phyloP scores from a whole-genome alignment of 1,140 invertebrate species.

The Bombus cullumanus region DNA sequence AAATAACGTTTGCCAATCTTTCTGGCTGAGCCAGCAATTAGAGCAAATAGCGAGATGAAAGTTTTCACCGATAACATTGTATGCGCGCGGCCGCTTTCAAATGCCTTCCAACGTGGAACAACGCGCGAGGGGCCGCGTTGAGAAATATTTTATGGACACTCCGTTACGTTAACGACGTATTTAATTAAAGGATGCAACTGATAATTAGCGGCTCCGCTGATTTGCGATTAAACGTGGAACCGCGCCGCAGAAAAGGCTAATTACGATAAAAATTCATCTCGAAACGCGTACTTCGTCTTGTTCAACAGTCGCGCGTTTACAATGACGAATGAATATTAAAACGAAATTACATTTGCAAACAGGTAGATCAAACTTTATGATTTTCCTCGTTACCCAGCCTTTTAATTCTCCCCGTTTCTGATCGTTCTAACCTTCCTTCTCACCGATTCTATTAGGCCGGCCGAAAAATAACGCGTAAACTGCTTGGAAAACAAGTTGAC shows the following conservation, averaged over 20 bases:
- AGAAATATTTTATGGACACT: conserved; percentile 29
- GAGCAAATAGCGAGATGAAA: conserved; percentile 44
- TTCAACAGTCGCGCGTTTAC: background rate
- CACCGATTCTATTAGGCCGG: background rate
- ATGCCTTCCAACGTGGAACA: conserved; percentile 4
- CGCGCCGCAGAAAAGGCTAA: background rate
- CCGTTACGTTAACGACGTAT: conserved; percentile 31
- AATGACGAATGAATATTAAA: background rate
- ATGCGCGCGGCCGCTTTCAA: conserved; percentile 22
- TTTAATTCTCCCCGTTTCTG: background rate
- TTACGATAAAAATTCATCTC: conserved; percentile 30
- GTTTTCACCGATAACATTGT: conserved; percentile 46
- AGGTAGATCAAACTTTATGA: background rate
- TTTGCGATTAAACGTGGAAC: conserved; percentile 21
- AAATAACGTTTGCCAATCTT: conserved; percentile 48
- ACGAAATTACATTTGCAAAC: background rate
- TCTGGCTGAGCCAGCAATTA: conserved; percentile 48
- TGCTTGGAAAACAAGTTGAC: background rate
- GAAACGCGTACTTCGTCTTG: background rate
- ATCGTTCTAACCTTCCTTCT: background rate
- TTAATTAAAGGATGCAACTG: conserved; percentile 37
- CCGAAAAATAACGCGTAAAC: background rate
- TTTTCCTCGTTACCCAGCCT: background rate
- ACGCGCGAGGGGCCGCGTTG: background rate
- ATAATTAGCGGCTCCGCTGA: conserved; percentile 12